Percentiles rank a stretch among this genome's conserved stretches.
phyloP scores from a whole-genome alignment of 2,113 vertebrate species.

The Colaptes auratus region DNA sequence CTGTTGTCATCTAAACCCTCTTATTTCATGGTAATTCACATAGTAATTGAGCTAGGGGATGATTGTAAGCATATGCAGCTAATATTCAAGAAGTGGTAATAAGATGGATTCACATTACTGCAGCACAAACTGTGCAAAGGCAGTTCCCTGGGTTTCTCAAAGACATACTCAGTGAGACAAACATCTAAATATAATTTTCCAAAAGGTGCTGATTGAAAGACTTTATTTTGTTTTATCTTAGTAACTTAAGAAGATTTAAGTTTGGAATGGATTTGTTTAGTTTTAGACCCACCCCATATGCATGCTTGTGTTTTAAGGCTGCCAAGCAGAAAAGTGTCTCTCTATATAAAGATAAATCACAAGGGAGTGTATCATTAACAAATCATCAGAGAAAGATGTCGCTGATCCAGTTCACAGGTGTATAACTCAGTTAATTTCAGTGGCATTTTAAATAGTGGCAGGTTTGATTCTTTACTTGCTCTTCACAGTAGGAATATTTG shows the following conservation, averaged over 20 bases:
- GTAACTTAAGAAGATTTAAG: background rate
- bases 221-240: background rate
- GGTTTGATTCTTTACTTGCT: background rate
- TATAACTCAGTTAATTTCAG: conserved; percentile 28
- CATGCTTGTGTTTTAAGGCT: background rate
- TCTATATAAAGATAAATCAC: conserved; percentile 13
- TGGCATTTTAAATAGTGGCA: background rate
- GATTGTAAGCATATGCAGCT: background rate
- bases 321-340: background rate
- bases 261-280: conserved; percentile 17
- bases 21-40: conserved; percentile 58
- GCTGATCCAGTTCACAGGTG: conserved; percentile 1
- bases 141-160: background rate
- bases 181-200: background rate
- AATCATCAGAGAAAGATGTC: conserved; percentile 4
- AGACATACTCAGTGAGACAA: conserved; percentile 1
- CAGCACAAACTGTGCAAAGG: background rate
- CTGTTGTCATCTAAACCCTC: conserved; percentile 8
- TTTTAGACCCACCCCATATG: background rate
- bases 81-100: conserved; percentile 45
- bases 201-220: background rate
- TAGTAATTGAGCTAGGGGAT: conserved; percentile 31
- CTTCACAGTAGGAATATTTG: background rate
- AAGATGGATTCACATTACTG: background rate
- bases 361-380: conserved; percentile 8